phyloP scores from a whole-genome alignment of 2,888 invertebrate species.

The Atrina japonica region DNA sequence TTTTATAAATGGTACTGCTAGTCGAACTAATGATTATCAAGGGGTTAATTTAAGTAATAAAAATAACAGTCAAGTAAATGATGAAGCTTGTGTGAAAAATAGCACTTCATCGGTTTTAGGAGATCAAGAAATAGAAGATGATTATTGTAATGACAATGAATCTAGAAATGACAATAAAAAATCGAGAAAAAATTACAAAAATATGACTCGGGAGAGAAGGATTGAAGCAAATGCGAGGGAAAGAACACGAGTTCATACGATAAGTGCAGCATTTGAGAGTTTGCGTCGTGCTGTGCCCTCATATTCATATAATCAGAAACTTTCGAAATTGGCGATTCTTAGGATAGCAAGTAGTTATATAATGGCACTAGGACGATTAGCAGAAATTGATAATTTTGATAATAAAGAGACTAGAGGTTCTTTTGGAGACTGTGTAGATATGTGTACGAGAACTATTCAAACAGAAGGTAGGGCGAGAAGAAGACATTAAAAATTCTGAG shows the following conservation, averaged over 20 bases:
- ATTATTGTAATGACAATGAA: conserved; percentile 29
- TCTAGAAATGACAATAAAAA: conserved; percentile 56
- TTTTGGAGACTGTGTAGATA: conserved; percentile 89
- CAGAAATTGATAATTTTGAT: conserved; percentile 85
- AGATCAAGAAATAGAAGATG: conserved; percentile 32
- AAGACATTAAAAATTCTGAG: conserved; percentile 69
- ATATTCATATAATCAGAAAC: conserved; percentile 95
- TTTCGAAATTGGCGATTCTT: conserved; percentile 94
- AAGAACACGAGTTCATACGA: conserved; percentile 95
- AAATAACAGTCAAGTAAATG: conserved; percentile 16
- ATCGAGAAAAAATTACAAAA: conserved; percentile 89
- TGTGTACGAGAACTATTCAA: conserved; percentile 95
- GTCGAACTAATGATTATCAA: conserved; percentile 12
- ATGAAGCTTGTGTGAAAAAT: conserved; percentile 17
- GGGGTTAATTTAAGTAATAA: conserved; percentile 14
- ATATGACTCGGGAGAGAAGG: conserved; percentile 94
- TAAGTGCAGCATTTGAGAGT: conserved; percentile 96
- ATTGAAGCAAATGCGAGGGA: conserved; percentile 97
- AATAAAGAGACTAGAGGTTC: conserved; percentile 83
- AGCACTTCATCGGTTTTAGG: not conserved
- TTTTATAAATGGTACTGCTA: not conserved
- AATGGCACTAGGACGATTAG: conserved; percentile 89
- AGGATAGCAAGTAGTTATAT: conserved; percentile 97
- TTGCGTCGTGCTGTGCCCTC: conserved; percentile 91
- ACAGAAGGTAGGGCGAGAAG: conserved; percentile 94